Conservation (phyloP, 2,797 vertebrate genomes). For the Smutsia temminckii region DNA sequence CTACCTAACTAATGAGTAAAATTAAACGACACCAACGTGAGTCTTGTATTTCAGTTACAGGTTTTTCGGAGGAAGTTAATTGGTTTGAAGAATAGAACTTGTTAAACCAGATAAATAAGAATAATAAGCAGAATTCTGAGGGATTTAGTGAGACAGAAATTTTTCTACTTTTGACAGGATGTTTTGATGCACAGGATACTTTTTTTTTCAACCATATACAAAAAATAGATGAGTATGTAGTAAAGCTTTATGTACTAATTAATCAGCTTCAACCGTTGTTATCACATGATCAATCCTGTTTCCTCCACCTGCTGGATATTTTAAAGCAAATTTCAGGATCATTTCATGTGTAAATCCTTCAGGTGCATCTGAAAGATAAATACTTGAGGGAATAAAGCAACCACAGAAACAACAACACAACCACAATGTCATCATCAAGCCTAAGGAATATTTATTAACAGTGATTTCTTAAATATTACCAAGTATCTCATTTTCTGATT, state of each 20-base stretch:
- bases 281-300: neutral
- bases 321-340: neutral
- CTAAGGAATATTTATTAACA: neutral
- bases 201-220: neutral
- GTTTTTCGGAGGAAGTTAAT: neutral
- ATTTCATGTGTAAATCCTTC: neutral
- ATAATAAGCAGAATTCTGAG: neutral
- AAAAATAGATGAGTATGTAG: neutral
- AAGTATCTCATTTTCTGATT: neutral
- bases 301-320: neutral
- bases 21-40: neutral
- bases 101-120: neutral
- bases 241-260: neutral
- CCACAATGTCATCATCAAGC: neutral
- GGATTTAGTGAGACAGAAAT: slow-evolving; percentile 14
- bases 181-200: neutral
- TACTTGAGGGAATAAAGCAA: neutral
- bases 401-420: neutral
- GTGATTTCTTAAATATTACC: slow-evolving; percentile 32
- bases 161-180: neutral
- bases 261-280: neutral
- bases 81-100: slow-evolving; percentile 15
- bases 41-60: neutral
- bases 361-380: slow-evolving; percentile 43
- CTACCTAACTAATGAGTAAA: neutral